Evolutionary conservation across 2,797 vertebrate species (phyloP), one percentile per base, ranked within the genome.

Genomic region (Siniperca scherzeri): DNA sequence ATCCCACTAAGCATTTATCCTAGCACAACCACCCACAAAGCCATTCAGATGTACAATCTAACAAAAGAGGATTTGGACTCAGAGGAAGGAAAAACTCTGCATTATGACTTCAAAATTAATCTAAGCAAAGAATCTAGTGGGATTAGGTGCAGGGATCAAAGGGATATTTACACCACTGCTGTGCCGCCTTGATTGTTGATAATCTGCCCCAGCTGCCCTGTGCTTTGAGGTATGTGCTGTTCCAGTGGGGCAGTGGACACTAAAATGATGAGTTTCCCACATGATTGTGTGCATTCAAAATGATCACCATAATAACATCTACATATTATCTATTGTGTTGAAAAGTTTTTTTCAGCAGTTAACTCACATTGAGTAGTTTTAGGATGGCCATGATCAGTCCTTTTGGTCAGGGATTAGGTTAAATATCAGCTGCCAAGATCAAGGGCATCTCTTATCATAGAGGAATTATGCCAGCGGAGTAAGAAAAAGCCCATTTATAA

Each of bases 101-200:
- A 92, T 94, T 95, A 93, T 91, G 89, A 89, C 89, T 94, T 85
- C 50, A 86, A 93, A 92, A 94, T 94, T 90, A 96, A 95, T 95
- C 94, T 86, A 77, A 75, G 85, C 75, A 90, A 90, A 90, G 75
- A 94, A 95, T 95, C 83, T 90, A 78, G 78, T 65, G 87, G 91
- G 93, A 95, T 96, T 95, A 94, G 78, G 61, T 71, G 79, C 59
- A 36, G 70, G 91, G 94, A 96, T 96, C 93, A 95, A 88, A 96
- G 89, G 89, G 91, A 95, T 94, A 93, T 93, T 92, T 94, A 83
- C 90, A 86, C 81, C 71, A 67, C 87, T 79, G 90, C 91, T 85
- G 88, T 73, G 73, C 64, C 74, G 84, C 66, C 79, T 48, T 81
- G 86, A 93, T 90, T 90, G 88, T 74, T 74, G 78, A 82, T 87